Evolutionary conservation across 2,797 vertebrate genomes (phyloP).

Genomic region (Pteronotus mesoamericanus): DNA sequence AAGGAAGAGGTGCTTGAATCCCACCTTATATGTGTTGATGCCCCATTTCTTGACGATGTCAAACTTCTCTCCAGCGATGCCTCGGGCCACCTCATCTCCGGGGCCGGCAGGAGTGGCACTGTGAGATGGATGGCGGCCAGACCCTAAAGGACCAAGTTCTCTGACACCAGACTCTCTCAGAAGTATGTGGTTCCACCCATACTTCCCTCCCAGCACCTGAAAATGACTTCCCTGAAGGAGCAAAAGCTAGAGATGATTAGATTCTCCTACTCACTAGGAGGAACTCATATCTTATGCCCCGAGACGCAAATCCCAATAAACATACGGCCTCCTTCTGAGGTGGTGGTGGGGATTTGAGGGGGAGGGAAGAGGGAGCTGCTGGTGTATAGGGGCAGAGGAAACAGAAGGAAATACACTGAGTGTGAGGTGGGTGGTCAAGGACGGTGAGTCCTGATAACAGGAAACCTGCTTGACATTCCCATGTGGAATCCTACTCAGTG

Average conservation of each 20-base stretch:
- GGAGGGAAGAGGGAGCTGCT: not conserved
- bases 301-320: conserved; percentile 21
- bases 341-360: not conserved
- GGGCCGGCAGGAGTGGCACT: conserved; percentile 77
- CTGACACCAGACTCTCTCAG: conserved; percentile 58
- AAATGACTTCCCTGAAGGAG: conserved; percentile 14
- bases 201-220: conserved; percentile 5
- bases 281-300: not conserved
- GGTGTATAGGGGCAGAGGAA: not conserved
- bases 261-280: not conserved
- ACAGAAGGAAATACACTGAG: not conserved
- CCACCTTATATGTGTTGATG: conserved; percentile 98
- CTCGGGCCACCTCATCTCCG: conserved; percentile 90
- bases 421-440: not conserved
- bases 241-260: conserved; percentile 3
- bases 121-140: conserved; percentile 86
- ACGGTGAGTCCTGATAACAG: not conserved
- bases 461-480: not conserved
- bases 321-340: not conserved
- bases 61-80: conserved; percentile 95
- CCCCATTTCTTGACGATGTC: conserved; percentile 98
- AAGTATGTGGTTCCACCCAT: conserved; percentile 2
- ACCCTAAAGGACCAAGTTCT: conserved; percentile 82
- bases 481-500: not conserved
- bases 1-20: conserved; percentile 31